These are phyloP conservation scores for Gnatocerus cornutus DNA, from an alignment of 2,888 invertebrate species.

Conservation along the genomic window DNA sequence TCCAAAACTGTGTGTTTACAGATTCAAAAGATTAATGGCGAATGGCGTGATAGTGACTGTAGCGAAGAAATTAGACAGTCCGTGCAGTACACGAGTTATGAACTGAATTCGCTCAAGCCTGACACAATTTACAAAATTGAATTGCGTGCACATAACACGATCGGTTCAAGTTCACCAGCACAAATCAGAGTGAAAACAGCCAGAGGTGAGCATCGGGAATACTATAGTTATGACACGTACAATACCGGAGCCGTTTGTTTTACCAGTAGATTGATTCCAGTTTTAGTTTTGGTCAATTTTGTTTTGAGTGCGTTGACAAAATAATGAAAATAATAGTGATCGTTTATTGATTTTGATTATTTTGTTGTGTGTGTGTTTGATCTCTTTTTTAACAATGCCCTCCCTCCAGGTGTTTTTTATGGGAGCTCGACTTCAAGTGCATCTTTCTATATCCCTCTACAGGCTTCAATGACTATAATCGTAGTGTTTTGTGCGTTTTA, in stretches of 20 bases:
- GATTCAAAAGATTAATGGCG: conserved; percentile 80
- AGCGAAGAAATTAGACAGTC: conserved; percentile 76
- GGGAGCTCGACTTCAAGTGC: conserved; percentile 66
- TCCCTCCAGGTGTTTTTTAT: conserved; percentile 64
- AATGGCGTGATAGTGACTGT: conserved; percentile 78
- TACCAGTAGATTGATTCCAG: conserved; percentile 34
- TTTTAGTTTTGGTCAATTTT: conserved; percentile 50
- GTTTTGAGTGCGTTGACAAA: conserved; percentile 35
- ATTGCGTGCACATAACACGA: conserved; percentile 87
- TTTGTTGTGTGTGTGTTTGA: conserved; percentile 49
- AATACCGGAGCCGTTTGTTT: conserved; percentile 33
- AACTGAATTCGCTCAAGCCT: conserved; percentile 81
- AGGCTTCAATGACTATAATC: conserved; percentile 67
- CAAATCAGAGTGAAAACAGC: conserved; percentile 88
- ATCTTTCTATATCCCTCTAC: conserved; percentile 64
- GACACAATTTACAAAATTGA: conserved; percentile 90
- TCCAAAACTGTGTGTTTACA: conserved; percentile 60
- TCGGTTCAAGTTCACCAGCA: conserved; percentile 87
- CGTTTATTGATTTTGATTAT: conserved; percentile 29
- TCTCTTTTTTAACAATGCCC: conserved; percentile 49
- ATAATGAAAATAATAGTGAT: conserved; percentile 16
- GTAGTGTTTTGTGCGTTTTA: conserved; percentile 62
- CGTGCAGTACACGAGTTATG: conserved; percentile 77
- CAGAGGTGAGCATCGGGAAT: conserved; percentile 80
- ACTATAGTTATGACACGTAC: conserved; percentile 59